A percentile compares a stretch with the other conserved stretches of the same genome.
phyloP scores from a whole-genome alignment of 37 sponge, comb jelly and placozoan genomes.

The Chondrosia reniformis region DNA sequence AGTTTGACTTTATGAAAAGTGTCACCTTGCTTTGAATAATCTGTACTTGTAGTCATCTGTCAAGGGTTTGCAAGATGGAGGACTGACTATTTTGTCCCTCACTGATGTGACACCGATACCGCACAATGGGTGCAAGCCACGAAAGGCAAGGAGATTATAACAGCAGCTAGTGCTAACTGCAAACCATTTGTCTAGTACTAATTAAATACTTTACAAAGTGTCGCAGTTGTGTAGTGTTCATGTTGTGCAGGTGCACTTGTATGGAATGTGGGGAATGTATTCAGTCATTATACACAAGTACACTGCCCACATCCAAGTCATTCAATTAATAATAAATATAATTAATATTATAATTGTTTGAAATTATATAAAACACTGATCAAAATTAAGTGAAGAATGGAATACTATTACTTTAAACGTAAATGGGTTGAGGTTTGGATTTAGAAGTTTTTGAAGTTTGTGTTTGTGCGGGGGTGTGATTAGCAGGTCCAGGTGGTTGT shows the following conservation, averaged over 20 bases:
- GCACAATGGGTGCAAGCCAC: constrained; percentile 82
- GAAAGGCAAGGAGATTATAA: constrained; percentile 11
- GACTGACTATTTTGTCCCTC: constrained; percentile 41
- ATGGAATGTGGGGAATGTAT: too few relatives aligned
- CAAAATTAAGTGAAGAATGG: background rate
- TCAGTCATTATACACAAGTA: background rate
- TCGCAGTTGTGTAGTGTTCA: too few relatives aligned
- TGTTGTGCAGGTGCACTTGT: too few relatives aligned
- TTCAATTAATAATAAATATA: background rate
- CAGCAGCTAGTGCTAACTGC: too few relatives aligned
- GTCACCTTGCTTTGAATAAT: background rate
- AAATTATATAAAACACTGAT: background rate
- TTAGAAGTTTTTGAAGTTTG: constrained; percentile 20
- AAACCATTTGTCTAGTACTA: too few relatives aligned
- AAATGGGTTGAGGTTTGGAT: constrained; percentile 61
- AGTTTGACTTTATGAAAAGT: background rate
- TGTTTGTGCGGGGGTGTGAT: background rate
- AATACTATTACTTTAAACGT: constrained; percentile 39
- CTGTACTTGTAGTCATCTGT: constrained; percentile 47
- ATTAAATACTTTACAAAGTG: too few relatives aligned
- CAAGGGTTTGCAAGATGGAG: constrained; percentile 73
- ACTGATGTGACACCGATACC: constrained; percentile 88
- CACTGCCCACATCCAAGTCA: background rate
- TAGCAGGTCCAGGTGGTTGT: background rate
- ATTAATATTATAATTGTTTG: background rate